phyloP scores from a whole-genome alignment of 2,888 invertebrate species.

The Bruchidius siliquastri region DNA sequence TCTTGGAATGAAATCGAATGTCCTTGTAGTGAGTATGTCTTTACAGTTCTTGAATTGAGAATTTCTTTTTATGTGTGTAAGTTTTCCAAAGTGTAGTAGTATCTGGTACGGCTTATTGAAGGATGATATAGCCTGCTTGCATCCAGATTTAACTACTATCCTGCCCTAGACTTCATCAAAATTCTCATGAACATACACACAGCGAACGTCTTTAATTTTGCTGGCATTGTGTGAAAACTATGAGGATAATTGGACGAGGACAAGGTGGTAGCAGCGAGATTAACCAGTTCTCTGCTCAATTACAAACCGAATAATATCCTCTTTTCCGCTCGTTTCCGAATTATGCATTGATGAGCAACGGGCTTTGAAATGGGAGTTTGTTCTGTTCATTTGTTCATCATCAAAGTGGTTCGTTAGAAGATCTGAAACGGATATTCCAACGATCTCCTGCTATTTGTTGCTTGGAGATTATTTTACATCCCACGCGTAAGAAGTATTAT shows the following conservation, averaged over 20 bases:
- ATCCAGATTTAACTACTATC: neutral
- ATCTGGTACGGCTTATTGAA: too few relatives aligned
- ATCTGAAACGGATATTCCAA: neutral
- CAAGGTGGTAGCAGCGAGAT: slow-evolving; percentile 3
- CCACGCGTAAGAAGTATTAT: too few relatives aligned
- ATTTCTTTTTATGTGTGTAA: too few relatives aligned
- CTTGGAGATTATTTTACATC: too few relatives aligned
- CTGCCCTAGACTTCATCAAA: slow-evolving; percentile 17
- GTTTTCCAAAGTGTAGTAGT: too few relatives aligned
- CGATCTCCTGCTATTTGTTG: neutral
- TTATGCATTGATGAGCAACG: slow-evolving; percentile 16
- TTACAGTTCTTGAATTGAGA: too few relatives aligned
- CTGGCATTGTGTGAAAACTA: slow-evolving; percentile 29
- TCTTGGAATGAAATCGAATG: too few relatives aligned
- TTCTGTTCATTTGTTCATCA: slow-evolving; percentile 12
- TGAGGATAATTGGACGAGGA: slow-evolving; percentile 26
- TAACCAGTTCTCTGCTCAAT: slow-evolving; percentile 16
- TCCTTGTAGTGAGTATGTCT: too few relatives aligned
- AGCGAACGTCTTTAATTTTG: slow-evolving; percentile 21
- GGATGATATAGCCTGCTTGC: neutral
- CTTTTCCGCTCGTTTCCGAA: slow-evolving; percentile 17
- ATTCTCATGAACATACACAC: slow-evolving; percentile 31
- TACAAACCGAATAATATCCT: slow-evolving; percentile 19
- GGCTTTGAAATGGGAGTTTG: slow-evolving; percentile 16
- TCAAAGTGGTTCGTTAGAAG: neutral